Base-by-base conservation (phyloP, 2,113 vertebrate species). In the Scopus umbretta region DNA sequence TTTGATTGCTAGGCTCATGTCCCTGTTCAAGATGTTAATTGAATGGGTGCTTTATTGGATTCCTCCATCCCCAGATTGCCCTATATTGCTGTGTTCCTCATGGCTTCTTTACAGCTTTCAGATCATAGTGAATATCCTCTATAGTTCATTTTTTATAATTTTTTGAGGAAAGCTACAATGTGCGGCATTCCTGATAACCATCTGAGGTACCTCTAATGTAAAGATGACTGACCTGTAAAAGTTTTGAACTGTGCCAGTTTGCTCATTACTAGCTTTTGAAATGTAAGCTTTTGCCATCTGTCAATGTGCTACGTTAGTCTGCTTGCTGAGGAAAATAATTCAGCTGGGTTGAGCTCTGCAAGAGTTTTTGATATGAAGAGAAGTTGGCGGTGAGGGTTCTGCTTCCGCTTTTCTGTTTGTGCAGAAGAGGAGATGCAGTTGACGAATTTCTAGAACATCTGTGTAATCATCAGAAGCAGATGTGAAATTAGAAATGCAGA, bases 351-450 rank as follows among this genome's bases (percentile, higher is more conserved):
- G 62, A 80, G 29, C 13, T 80, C 88, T 94, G 82, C 27, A 30
- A 79, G 70, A 81, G 29, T 25, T 34, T 56, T 82, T 82, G 30
- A 10, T 67, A 32, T 5, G 22, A 66, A 29, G 73, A 62, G 40
- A 83, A 62, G n/a, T 14, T 72, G 76, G 13, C 5, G 15, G 20
- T 71, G 47, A 63, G 49, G 4, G 55, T 86, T 94, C 76, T 40
- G 29, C 80, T 96, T 96, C 92, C 94, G 88, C 63, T 93, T 96
- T 95, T 94, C 53, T 76, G 45, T 67, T 56, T 9, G 9, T 67
- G 56, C 21, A 50, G 50, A 88, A 50, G 50, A 93, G 96, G 88
- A 90, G 38, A 86, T 80, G 23, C n/a, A 62, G 87, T 29, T 80
- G 86, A 62, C 0, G 0, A 30, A 59, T 80, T 93, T 93, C 58